A percentile compares a stretch with the other conserved stretches of the same genome.
Evolutionary conservation across 2,888 invertebrate genomes (phyloP).

Genomic region (Ptychoptera contaminata): DNA sequence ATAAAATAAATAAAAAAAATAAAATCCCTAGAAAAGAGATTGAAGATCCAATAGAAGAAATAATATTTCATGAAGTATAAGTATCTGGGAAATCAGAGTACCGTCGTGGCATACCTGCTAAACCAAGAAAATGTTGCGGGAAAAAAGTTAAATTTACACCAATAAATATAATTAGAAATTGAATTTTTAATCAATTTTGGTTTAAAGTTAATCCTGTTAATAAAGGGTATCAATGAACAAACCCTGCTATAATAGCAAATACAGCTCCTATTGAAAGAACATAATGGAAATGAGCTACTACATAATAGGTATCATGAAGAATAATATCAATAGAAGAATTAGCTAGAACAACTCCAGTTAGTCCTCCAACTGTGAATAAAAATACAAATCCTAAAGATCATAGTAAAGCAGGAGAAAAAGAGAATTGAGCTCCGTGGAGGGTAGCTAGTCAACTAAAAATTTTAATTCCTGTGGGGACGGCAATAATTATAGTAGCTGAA

Average conservation of each 20-base stretch:
- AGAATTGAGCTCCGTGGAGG: slow-evolving; percentile 45
- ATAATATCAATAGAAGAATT: slow-evolving; percentile 65
- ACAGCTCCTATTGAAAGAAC: slow-evolving; percentile 66
- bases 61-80: slow-evolving; percentile 38
- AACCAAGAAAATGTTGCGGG: slow-evolving; percentile 60
- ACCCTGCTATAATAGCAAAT: slow-evolving; percentile 59
- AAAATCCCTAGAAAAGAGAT: slow-evolving; percentile 42
- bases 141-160: slow-evolving; percentile 68
- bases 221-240: slow-evolving; percentile 55
- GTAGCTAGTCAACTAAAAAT: slow-evolving; percentile 65
- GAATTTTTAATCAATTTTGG: slow-evolving; percentile 42
- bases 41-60: slow-evolving; percentile 50
- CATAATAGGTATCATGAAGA: slow-evolving; percentile 71
- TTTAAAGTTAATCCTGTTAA: slow-evolving; percentile 47
- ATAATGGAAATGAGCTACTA: slow-evolving; percentile 71
- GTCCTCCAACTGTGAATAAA: slow-evolving; percentile 58
- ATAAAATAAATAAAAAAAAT: slow-evolving; percentile 43
- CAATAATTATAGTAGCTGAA: slow-evolving; percentile 76
- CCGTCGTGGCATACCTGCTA: slow-evolving; percentile 58
- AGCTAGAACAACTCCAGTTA: slow-evolving; percentile 47
- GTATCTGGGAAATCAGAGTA: slow-evolving; percentile 57
- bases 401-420: slow-evolving; percentile 39
- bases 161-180: slow-evolving; percentile 56
- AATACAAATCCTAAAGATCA: slow-evolving; percentile 64
- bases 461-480: slow-evolving; percentile 71